Evolutionary conservation across 1,140 invertebrate species (phyloP).

Genomic region (Lithobius niger): DNA sequence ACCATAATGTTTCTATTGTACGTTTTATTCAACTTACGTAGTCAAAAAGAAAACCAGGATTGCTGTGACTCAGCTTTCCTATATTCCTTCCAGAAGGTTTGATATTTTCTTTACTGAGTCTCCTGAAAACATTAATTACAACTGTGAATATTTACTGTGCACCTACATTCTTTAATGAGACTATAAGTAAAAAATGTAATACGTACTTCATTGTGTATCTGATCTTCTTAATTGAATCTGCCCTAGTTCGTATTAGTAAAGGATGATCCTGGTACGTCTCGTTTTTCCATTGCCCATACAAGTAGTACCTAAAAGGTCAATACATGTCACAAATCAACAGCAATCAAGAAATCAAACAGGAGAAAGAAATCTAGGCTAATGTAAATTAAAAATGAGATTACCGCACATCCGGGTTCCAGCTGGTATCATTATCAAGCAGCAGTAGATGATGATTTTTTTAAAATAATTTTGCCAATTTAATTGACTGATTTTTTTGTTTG

Average conservation of each 20-base stretch:
- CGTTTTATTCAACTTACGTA: no score
- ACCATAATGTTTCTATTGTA: background rate
- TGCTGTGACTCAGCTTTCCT: constrained; percentile 91
- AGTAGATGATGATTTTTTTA: no score
- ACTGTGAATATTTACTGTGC: no score
- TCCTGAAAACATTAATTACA: constrained; percentile 30
- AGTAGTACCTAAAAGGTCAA: constrained; percentile 50
- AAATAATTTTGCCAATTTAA: no score
- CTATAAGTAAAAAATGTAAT: no score
- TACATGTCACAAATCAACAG: background rate
- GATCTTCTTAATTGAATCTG: constrained; percentile 75
- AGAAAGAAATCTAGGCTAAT: no score
- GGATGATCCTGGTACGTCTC: constrained; percentile 70
- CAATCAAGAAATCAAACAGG: no score
- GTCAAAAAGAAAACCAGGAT: constrained; percentile 89
- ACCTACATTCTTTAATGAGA: no score
- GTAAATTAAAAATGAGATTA: no score
- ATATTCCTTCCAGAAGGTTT: constrained; percentile 90
- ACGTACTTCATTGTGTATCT: constrained; percentile 85
- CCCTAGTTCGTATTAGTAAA: constrained; percentile 61
- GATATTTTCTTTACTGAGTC: constrained; percentile 96
- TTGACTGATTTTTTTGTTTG: no score
- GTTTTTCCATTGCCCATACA: constrained; percentile 91
- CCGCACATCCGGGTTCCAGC: no score
- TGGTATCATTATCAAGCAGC: no score